Evolutionary conservation across 2,797 vertebrate genomes (phyloP), one percentile per base, ranked within the genome.

Genomic region (Scomberomorus guttatus): DNA sequence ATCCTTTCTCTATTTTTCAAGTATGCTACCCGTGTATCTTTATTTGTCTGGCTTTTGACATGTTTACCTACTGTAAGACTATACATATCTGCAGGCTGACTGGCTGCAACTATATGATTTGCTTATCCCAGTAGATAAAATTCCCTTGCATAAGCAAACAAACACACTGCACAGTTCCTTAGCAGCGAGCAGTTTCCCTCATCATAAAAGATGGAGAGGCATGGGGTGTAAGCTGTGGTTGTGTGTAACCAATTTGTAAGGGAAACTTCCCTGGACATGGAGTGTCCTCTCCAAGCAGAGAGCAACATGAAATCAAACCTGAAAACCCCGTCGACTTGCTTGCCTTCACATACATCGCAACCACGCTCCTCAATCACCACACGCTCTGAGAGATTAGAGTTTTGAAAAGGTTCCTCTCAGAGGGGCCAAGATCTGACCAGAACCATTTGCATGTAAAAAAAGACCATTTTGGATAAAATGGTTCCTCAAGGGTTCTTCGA

Each of bases 161-260:
- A 65, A 73, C 29, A 13, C 46, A 11, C 48, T 54, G 68, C 22
- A 32, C 6, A 32, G 6, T 6, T 5, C 29, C 29, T 32, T 32
- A 32, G 29, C 29, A 32, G 29, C 29, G 18, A 85, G 60, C 60
- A 44, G 79, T 80, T 82, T 79, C 68, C 57, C 68, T 73, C 68
- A 67, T 86, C 83, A 84, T 87, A 60, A 87, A 87, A 89, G 79
- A 88, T 86, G 69, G 73, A 90, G 87, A 67, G 71, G 83, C 74
- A 27, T 70, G 77, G 73, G 79, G 68, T 75, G 83, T 88, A 77
- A 88, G 75, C 79, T 74, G 80, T 72, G 60, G 73, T 84, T 72
- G 61, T 77, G 70, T 89, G 90, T 88, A 90, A 91, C 75, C 87
- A 86, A 75, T 91, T 90, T 90, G 89, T 89, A 90, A 91, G 78